A percentile compares a stretch with the other conserved stretches of the same genome.
phyloP scores from a whole-genome alignment of 2,113 vertebrate genomes.

The Pagrus major region DNA sequence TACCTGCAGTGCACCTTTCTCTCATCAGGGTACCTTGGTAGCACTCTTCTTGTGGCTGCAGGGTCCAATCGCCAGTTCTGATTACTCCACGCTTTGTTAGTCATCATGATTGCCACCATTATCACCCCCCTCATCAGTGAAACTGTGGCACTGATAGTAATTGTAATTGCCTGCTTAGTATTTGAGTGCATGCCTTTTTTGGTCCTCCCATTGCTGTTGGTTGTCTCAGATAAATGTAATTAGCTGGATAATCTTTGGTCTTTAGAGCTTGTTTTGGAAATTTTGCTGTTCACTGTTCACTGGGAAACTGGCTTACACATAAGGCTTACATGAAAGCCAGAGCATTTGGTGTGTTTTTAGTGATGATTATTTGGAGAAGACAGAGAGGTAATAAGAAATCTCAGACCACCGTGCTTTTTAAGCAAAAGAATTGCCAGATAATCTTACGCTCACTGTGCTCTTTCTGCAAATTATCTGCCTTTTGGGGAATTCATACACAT shows the following conservation, averaged over 20 bases:
- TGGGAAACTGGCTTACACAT: background rate
- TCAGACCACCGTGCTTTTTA: background rate
- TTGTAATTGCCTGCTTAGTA: slow-evolving; percentile 75
- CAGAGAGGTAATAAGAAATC: slow-evolving; percentile 5
- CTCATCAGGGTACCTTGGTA: slow-evolving; percentile 66
- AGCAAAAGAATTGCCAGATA: slow-evolving; percentile 2
- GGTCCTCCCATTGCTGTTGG: slow-evolving; percentile 54
- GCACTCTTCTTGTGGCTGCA: slow-evolving; percentile 56
- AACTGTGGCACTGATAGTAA: slow-evolving; percentile 71
- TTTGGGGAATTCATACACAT: slow-evolving; percentile 1
- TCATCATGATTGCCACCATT: slow-evolving; percentile 74
- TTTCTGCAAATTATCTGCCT: background rate
- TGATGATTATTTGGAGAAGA: background rate
- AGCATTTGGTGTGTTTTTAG: background rate
- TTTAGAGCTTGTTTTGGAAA: slow-evolving; percentile 60
- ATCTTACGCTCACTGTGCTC: background rate
- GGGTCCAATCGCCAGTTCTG: slow-evolving; percentile 69
- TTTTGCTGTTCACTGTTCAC: background rate
- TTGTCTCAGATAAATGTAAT: slow-evolving; percentile 74
- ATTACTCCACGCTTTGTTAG: slow-evolving; percentile 75
- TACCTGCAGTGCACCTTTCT: slow-evolving; percentile 49
- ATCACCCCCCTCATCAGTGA: slow-evolving; percentile 76
- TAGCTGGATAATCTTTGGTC: slow-evolving; percentile 70
- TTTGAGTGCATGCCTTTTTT: slow-evolving; percentile 51
- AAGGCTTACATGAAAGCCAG: background rate